Percentiles rank a stretch among this genome's conserved stretches.
Conservation (phyloP, 2,797 vertebrate species). For the Chrosomus eos region DNA sequence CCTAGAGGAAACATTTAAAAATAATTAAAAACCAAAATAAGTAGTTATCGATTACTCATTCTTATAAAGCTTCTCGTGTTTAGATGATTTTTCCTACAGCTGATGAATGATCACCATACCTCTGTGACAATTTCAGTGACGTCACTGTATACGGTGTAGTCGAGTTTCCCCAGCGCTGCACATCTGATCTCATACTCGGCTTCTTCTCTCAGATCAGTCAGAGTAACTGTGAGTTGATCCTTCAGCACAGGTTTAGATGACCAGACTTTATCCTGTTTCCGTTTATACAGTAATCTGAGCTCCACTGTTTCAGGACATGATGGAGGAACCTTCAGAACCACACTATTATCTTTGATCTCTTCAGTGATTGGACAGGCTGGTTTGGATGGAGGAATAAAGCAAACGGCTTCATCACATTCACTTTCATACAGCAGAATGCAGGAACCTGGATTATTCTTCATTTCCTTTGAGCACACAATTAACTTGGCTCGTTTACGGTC, state of each 20-base stretch:
- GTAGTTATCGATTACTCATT: no score
- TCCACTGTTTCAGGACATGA: not conserved
- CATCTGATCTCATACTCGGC: not conserved
- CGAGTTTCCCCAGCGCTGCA: not conserved
- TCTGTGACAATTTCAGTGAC: not conserved
- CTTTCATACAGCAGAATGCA: not conserved
- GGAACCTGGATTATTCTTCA: not conserved
- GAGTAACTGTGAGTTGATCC: not conserved
- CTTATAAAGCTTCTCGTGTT: no score
- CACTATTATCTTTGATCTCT: not conserved
- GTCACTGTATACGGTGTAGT: not conserved
- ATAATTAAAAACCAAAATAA: no score
- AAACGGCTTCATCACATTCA: not conserved
- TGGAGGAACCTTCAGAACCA: not conserved
- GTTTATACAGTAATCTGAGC: not conserved
- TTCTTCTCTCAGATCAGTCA: not conserved
- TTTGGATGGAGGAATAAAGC: not conserved
- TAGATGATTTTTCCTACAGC: not conserved
- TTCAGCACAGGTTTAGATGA: not conserved
- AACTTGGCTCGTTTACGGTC: not conserved
- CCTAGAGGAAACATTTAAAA: not conserved
- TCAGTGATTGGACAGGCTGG: not conserved
- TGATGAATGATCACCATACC: not conserved
- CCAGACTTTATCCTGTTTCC: accelerated
- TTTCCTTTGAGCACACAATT: not conserved